Percentiles rank a stretch among this genome's conserved stretches.
These are phyloP conservation scores for Limosa lapponica DNA, from an alignment of 2,797 vertebrate genomes.

Conservation along the genomic window DNA sequence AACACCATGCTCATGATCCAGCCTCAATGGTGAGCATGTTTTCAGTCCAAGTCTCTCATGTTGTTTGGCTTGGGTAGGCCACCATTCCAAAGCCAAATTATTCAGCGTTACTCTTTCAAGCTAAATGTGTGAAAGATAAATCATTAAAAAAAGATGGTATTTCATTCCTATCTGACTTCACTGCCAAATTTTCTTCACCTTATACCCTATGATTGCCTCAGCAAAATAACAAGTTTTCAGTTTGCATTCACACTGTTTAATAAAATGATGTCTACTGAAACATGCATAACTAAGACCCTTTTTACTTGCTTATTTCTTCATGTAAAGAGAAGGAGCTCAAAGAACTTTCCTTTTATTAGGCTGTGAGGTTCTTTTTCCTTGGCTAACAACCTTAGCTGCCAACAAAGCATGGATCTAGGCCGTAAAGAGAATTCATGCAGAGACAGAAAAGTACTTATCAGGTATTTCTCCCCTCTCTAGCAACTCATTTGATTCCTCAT, in stretches of 20 bases:
- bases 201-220: neutral
- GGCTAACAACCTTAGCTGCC: neutral
- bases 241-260: neutral
- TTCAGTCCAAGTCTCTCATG: neutral
- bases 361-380: neutral
- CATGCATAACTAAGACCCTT: neutral
- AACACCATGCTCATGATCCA: neutral
- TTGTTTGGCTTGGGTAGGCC: neutral
- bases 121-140: slow-evolving; percentile 6
- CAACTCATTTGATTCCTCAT: neutral
- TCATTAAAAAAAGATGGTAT: neutral
- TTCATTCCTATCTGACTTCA: neutral
- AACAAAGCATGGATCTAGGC: neutral
- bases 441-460: neutral
- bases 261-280: neutral
- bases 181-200: slow-evolving; percentile 1
- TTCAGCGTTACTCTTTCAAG: neutral
- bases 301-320: neutral
- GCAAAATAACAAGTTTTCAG: neutral
- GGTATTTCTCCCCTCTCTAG: neutral
- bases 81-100: neutral
- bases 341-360: neutral
- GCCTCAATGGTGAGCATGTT: neutral
- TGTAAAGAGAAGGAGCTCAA: neutral
- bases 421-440: neutral